These are phyloP conservation scores for Trichomycterus rosablanca DNA, from an alignment of 2,113 vertebrate species.

Conservation along the genomic window DNA sequence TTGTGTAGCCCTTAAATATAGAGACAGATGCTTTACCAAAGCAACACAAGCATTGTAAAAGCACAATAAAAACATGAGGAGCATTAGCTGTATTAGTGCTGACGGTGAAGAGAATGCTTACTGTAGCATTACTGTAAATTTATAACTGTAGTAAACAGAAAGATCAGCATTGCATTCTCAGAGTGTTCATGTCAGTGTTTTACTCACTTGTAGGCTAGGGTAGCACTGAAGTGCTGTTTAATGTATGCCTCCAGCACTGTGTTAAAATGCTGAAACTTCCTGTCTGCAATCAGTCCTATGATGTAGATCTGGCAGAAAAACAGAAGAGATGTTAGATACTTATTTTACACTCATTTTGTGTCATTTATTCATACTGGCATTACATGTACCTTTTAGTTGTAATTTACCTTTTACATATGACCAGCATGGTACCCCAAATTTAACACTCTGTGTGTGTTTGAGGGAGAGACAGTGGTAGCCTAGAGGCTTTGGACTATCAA, in stretches of 20 bases:
- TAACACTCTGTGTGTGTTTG: too few relatives aligned
- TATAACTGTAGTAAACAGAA: not conserved
- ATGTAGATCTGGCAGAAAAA: conserved; percentile 88
- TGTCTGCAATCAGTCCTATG: conserved; percentile 91
- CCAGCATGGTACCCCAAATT: too few relatives aligned
- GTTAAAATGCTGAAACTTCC: conserved; percentile 98
- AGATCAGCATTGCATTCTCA: conserved; percentile 2
- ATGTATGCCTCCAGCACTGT: conserved; percentile 95
- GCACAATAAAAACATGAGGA: not conserved
- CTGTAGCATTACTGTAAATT: not conserved
- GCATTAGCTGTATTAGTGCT: not conserved
- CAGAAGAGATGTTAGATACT: too few relatives aligned
- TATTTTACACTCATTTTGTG: too few relatives aligned
- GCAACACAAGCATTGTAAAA: not conserved
- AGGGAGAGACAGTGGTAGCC: not conserved
- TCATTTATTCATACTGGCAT: too few relatives aligned
- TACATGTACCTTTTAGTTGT: too few relatives aligned
- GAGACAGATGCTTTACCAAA: too few relatives aligned
- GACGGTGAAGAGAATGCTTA: conserved; percentile 10
- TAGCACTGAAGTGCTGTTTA: conserved; percentile 96
- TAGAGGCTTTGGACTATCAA: not conserved
- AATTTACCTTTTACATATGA: too few relatives aligned
- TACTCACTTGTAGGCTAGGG: conserved; percentile 93
- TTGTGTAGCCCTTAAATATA: too few relatives aligned
- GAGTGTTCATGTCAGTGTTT: not conserved